Evolutionary conservation across 2,797 vertebrate genomes (phyloP).

Genomic region (Leptoclinus maculatus): DNA sequence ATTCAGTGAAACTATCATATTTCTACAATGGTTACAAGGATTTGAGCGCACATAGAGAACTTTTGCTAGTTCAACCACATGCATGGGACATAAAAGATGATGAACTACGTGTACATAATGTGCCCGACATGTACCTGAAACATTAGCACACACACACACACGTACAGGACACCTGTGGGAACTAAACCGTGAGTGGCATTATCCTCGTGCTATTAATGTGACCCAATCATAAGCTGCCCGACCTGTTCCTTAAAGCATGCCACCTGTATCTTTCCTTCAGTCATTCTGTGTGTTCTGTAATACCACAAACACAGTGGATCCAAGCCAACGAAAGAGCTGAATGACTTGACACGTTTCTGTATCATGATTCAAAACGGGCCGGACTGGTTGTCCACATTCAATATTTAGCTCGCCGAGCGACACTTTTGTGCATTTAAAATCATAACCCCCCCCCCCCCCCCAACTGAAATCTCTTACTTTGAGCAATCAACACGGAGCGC

Average conservation of each 20-base stretch:
- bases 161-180: slow-evolving; percentile 52
- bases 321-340: slow-evolving; percentile 52
- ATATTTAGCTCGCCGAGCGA: not conserved
- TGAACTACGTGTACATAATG: not conserved
- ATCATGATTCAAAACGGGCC: slow-evolving; percentile 33
- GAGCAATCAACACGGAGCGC: slow-evolving; percentile 3
- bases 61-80: not conserved
- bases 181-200: slow-evolving; percentile 36
- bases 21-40: not conserved
- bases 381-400: slow-evolving; percentile 2
- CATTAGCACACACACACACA: not conserved
- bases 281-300: slow-evolving; percentile 34
- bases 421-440: not conserved
- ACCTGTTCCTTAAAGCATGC: slow-evolving; percentile 64
- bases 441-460: too few species aligned
- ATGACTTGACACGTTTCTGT: slow-evolving; percentile 48
- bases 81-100: not conserved
- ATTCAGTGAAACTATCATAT: not conserved
- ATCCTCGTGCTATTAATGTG: slow-evolving; percentile 54
- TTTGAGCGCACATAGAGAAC: not conserved
- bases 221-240: slow-evolving; percentile 64
- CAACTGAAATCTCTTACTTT: not conserved
- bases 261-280: slow-evolving; percentile 53
- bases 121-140: not conserved
- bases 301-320: slow-evolving; percentile 52